Evolutionary conservation across 2,888 invertebrate genomes (phyloP).

Genomic region (Microdon myrmicae): DNA sequence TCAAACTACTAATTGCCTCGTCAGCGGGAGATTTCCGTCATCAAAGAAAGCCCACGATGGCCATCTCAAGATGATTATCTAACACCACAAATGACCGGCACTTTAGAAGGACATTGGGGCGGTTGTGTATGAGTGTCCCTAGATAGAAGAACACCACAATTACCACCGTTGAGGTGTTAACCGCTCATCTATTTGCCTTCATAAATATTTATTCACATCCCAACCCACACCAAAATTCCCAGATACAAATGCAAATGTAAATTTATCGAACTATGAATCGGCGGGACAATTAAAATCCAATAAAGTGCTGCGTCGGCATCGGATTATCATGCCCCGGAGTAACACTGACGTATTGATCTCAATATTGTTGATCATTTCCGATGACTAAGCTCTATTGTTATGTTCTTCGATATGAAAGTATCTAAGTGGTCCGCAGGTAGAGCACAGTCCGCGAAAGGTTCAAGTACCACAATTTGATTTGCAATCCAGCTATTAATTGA

Average conservation of each 20-base stretch:
- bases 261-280: conserved; percentile 18
- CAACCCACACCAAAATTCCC: conserved; percentile 9
- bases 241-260: conserved; percentile 35
- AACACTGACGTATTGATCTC: conserved; percentile 34
- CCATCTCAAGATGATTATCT: conserved; percentile 9
- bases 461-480: no score
- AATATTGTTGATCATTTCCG: no score
- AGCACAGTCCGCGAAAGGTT: no score
- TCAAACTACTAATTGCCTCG: conserved; percentile 25
- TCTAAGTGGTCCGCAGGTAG: no score
- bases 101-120: conserved; percentile 19
- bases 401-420: conserved; percentile 38
- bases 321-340: conserved; percentile 41
- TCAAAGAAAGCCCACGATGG: conserved; percentile 7
- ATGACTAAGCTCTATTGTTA: no score
- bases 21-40: conserved; percentile 40
- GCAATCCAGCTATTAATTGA: no score
- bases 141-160: conserved; percentile 32
- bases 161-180: conserved; percentile 31
- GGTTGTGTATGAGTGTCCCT: conserved; percentile 16
- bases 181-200: conserved; percentile 21
- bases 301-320: conserved; percentile 35
- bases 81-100: conserved; percentile 10
- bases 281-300: conserved; percentile 40
- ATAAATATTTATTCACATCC: conserved; percentile 38